phyloP scores from a whole-genome alignment of 2,797 vertebrate genomes.

The Urocyon cinereoargenteus region DNA sequence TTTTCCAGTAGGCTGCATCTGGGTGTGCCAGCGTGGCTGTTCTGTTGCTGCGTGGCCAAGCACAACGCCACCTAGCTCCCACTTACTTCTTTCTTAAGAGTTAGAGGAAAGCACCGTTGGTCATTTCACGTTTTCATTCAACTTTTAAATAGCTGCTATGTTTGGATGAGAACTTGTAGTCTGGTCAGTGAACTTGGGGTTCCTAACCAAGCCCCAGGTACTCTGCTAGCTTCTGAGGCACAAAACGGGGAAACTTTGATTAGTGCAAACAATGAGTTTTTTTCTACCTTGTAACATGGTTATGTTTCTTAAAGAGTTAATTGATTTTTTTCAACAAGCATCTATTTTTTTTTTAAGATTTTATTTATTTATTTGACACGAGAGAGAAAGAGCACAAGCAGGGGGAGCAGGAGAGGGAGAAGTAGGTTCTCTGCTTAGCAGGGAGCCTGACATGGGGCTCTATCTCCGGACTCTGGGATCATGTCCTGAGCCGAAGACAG shows the following conservation, averaged over 20 bases:
- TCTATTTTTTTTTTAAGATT: background rate
- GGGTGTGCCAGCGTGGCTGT: background rate
- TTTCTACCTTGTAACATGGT: background rate
- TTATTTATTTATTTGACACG: background rate
- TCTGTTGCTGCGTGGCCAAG: background rate
- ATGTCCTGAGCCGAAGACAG: background rate
- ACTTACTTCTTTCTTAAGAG: background rate
- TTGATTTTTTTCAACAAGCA: background rate
- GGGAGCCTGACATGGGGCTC: background rate
- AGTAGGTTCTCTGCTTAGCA: background rate
- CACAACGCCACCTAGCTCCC: background rate
- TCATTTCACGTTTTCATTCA: background rate
- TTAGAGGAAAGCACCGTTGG: conserved; percentile 22
- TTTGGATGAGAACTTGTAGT: background rate
- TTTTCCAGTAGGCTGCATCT: conserved; percentile 55
- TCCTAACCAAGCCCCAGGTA: background rate
- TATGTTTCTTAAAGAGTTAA: background rate
- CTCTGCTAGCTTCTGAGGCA: background rate
- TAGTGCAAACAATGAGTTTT: background rate
- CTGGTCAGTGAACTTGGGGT: background rate
- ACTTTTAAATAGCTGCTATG: background rate
- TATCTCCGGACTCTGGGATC: background rate
- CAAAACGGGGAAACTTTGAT: background rate
- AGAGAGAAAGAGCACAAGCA: too few relatives aligned
- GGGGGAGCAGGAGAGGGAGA: background rate